A percentile compares a stretch with the other conserved stretches of the same genome.
phyloP scores from a whole-genome alignment of 1,140 invertebrate genomes.

The Dendrolimus punctatus region DNA sequence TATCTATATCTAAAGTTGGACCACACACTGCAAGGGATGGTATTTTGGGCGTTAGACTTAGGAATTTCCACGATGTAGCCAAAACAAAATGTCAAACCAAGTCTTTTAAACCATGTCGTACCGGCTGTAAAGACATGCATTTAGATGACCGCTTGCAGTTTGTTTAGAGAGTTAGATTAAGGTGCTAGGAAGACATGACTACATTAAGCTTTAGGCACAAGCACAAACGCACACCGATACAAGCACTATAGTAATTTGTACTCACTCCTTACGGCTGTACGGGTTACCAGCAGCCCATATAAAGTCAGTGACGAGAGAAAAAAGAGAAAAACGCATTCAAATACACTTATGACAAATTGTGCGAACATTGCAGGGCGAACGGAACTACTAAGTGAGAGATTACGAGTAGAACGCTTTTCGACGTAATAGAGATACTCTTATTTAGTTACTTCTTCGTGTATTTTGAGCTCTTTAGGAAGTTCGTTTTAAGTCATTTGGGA shows the following conservation, averaged over 20 bases:
- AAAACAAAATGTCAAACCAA: slow-evolving; percentile 31
- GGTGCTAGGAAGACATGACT: slow-evolving; percentile 56
- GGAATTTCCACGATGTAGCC: slow-evolving; percentile 15
- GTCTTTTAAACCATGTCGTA: slow-evolving; percentile 23
- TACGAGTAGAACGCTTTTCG: slow-evolving; percentile 68
- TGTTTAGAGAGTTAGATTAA: slow-evolving; percentile 42
- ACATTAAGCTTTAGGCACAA: slow-evolving; percentile 64
- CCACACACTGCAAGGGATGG: slow-evolving; percentile 65
- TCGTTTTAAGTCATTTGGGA: slow-evolving; percentile 58
- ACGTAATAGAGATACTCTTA: slow-evolving; percentile 54
- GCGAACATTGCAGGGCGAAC: slow-evolving; percentile 71
- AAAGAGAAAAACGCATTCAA: slow-evolving; percentile 74
- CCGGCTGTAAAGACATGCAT: slow-evolving; percentile 39
- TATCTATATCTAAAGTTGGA: slow-evolving; percentile 42
- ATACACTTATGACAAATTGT: slow-evolving; percentile 73
- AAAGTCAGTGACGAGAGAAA: slow-evolving; percentile 73
- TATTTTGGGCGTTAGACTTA: slow-evolving; percentile 40
- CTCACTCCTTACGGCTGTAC: slow-evolving; percentile 73
- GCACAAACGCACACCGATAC: slow-evolving; percentile 67
- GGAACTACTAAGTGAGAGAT: slow-evolving; percentile 71
- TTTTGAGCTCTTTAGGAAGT: slow-evolving; percentile 63
- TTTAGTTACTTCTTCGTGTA: slow-evolving; percentile 54
- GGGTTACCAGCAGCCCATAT: slow-evolving; percentile 72
- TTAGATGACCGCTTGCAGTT: slow-evolving; percentile 58
- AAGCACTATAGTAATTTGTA: slow-evolving; percentile 71